Evolutionary conservation across 2,888 invertebrate genomes (phyloP).

Genomic region (Neocrepidodera transversa): DNA sequence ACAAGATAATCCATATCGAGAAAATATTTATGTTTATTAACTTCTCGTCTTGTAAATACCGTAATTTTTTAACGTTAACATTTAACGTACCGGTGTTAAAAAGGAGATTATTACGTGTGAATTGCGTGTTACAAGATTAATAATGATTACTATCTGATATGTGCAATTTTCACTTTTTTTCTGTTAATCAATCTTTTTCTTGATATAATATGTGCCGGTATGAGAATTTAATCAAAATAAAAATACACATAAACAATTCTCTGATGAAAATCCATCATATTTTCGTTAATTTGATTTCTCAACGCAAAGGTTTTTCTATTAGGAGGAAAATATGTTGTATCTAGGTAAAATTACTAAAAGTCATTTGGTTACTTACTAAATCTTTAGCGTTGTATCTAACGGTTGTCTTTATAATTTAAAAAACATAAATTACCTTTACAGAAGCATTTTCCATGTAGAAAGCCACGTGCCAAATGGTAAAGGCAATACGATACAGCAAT

Average conservation of each 20-base stretch:
- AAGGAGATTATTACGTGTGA: conserved; percentile 30
- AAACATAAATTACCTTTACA: conserved; percentile 45
- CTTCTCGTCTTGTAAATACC: conserved; percentile 1
- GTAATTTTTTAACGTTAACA: background rate
- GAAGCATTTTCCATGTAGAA: conserved; percentile 70
- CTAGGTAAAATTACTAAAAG: no score
- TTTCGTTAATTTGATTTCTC: no score
- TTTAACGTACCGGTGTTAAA: conserved; percentile 8
- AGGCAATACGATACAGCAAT: conserved; percentile 74
- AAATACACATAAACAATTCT: no score
- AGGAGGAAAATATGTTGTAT: no score
- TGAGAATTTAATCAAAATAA: no score
- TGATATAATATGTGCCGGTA: background rate
- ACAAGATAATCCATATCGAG: background rate
- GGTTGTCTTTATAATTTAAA: no score
- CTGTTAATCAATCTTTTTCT: background rate
- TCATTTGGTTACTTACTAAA: no score
- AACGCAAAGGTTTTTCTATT: no score
- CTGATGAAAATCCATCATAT: no score
- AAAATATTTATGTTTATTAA: conserved; percentile 7
- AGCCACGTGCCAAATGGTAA: conserved; percentile 77
- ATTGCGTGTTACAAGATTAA: conserved; percentile 35
- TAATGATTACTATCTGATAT: conserved; percentile 30
- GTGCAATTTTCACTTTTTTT: conserved; percentile 32
- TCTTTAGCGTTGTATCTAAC: no score